Evolutionary conservation across 2,797 vertebrate species (phyloP).

Genomic region (Cygnus olor): DNA sequence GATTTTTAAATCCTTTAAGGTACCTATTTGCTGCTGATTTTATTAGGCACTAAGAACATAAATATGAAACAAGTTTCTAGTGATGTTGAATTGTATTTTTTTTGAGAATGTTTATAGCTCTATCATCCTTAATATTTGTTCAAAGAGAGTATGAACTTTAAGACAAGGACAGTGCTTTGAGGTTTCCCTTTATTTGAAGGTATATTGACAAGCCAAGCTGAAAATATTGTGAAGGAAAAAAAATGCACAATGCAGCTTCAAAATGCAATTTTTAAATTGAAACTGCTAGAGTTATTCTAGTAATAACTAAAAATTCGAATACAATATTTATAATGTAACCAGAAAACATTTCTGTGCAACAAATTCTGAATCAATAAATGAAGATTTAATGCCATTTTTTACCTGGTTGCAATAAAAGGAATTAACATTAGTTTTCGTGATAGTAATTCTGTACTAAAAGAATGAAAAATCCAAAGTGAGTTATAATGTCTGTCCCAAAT

Average conservation of each 20-base stretch:
- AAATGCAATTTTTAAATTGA: neutral
- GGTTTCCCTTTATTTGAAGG: neutral
- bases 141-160: neutral
- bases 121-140: neutral
- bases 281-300: neutral
- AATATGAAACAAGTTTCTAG: neutral
- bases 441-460: neutral
- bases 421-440: neutral
- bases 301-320: neutral
- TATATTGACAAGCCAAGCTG: neutral
- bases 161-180: neutral
- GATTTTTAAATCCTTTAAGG: neutral
- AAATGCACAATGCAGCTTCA: neutral
- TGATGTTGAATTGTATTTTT: neutral
- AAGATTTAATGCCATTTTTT: neutral
- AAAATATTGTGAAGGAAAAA: neutral
- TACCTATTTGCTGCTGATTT: neutral
- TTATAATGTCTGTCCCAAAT: neutral
- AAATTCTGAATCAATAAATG: neutral
- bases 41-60: neutral
- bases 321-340: neutral
- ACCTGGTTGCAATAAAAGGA: neutral
- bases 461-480: neutral
- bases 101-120: neutral
- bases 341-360: neutral